Evolutionary conservation across 2,113 vertebrate genomes (phyloP).

Genomic region (Oncorhynchus gorbuscha): DNA sequence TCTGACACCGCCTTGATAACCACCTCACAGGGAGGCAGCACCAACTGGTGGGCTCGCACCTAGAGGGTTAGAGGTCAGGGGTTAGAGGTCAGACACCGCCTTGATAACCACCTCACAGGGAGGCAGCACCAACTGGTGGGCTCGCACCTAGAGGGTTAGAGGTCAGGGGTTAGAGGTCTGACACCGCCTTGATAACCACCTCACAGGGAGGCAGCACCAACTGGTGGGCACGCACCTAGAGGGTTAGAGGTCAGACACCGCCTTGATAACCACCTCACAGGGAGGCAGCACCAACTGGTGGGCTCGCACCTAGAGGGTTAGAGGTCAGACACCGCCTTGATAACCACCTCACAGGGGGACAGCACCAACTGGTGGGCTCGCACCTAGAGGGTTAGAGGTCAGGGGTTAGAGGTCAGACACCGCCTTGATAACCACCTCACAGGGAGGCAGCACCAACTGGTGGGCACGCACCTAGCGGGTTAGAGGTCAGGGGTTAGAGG

Average conservation of each 20-base stretch:
- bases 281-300: conserved; percentile 80
- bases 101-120: conserved; percentile 93
- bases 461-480: no score
- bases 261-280: conserved; percentile 79
- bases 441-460: not conserved
- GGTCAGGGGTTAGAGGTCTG: no score
- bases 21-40: not conserved
- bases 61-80: not conserved
- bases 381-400: no score
- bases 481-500: no score
- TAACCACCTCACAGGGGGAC: not conserved
- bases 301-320: conserved; percentile 78
- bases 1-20: no score
- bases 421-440: no score
- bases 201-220: no score
- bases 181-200: not conserved
- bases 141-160: conserved; percentile 78
- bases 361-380: no score
- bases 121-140: conserved; percentile 89
- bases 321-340: not conserved
- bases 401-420: no score
- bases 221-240: no score
- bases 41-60: not conserved
- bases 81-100: conserved; percentile 74
- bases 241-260: conserved; percentile 65